These are phyloP conservation scores for Saccopteryx leptura DNA, from an alignment of 2,113 vertebrate genomes.

Conservation along the genomic window DNA sequence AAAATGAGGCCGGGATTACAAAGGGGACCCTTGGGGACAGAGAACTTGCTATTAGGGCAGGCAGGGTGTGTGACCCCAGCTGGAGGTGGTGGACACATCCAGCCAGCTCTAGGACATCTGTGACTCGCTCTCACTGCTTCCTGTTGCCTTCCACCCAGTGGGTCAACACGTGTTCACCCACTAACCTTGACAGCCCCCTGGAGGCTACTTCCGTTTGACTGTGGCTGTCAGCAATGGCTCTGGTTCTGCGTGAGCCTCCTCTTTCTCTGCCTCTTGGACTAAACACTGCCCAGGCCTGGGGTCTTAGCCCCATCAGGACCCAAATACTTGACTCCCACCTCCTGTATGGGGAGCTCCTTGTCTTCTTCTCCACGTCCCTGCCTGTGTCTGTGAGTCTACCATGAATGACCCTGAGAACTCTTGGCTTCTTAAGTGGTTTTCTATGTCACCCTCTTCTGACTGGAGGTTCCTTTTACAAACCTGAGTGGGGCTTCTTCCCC, in stretches of 20 bases:
- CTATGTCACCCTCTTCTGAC: background rate
- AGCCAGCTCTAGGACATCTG: background rate
- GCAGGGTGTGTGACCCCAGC: background rate
- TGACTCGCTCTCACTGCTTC: background rate
- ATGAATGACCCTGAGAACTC: background rate
- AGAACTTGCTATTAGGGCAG: background rate
- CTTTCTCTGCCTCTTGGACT: background rate
- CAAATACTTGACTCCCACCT: background rate
- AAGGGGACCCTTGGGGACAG: background rate
- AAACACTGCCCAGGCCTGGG: background rate
- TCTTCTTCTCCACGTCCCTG: background rate
- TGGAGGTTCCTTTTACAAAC: background rate
- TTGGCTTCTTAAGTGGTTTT: background rate
- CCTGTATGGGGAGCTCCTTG: background rate
- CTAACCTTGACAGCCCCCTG: background rate
- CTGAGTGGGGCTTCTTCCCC: background rate
- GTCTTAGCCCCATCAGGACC: background rate
- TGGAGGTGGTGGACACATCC: accelerated
- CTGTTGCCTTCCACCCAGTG: background rate
- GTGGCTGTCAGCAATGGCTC: background rate
- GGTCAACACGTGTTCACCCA: background rate
- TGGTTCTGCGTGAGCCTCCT: accelerated
- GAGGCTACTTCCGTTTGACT: background rate
- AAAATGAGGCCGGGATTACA: background rate
- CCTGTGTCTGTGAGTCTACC: background rate